Evolutionary conservation across 2,888 invertebrate species (phyloP).

Genomic region (Mycalesis mineus): DNA sequence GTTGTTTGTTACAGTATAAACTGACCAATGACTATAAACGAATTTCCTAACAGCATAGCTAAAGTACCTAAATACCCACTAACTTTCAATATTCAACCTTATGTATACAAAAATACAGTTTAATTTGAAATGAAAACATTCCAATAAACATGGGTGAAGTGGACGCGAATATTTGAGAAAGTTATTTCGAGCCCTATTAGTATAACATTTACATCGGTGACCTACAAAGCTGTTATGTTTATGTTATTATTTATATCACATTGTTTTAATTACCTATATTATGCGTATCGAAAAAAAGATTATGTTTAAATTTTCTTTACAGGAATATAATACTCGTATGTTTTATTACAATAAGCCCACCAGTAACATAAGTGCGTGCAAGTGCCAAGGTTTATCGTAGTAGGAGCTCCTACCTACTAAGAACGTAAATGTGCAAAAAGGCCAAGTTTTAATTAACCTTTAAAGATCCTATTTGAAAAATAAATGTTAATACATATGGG

Average conservation of each 20-base stretch:
- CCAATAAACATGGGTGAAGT: background rate
- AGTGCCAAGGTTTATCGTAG: no score
- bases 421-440: no score
- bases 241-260: constrained; percentile 1
- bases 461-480: no score
- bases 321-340: no score
- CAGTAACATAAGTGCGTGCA: no score
- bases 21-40: background rate
- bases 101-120: background rate
- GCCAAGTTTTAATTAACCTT: no score
- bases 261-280: background rate
- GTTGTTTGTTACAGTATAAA: no score
- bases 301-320: no score
- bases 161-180: constrained; percentile 4
- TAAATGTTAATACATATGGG: no score
- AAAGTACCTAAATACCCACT: background rate
- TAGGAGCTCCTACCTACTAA: no score
- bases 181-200: constrained; percentile 4
- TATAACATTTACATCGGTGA: background rate
- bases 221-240: constrained; percentile 1
- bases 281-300: background rate
- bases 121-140: background rate
- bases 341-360: no score
- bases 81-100: background rate
- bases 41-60: background rate